Evolutionary conservation across 2,113 vertebrate species (phyloP).

Genomic region (Cebidichthys violaceus): DNA sequence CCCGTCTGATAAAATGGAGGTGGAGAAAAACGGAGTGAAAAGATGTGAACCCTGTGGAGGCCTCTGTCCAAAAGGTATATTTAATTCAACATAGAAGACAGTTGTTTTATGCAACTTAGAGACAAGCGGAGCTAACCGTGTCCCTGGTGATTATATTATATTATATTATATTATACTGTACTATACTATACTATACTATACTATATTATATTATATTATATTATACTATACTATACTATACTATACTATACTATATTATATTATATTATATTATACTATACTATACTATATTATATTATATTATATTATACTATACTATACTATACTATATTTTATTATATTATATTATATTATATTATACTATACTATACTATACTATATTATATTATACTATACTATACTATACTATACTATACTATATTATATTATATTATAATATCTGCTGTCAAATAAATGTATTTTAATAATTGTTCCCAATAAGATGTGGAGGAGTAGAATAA

Average conservation of each 20-base stretch:
- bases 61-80: constrained; percentile 92
- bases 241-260: no score
- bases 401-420: no score
- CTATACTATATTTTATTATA: background rate
- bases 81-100: background rate
- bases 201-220: no score
- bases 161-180: background rate
- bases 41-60: constrained; percentile 90
- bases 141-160: background rate
- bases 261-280: no score
- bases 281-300: no score
- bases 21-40: constrained; percentile 90
- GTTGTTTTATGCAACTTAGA: background rate
- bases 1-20: constrained; percentile 90
- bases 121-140: background rate
- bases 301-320: no score
- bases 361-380: no score
- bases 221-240: no score
- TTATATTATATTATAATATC: background rate
- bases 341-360: background rate
- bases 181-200: no score
- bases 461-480: background rate
- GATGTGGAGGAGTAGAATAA: background rate
- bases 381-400: no score
- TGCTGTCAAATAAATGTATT: background rate